These are phyloP conservation scores for Drosophila pachea DNA, from an alignment of 1,140 invertebrate species.

Conservation along the genomic window DNA sequence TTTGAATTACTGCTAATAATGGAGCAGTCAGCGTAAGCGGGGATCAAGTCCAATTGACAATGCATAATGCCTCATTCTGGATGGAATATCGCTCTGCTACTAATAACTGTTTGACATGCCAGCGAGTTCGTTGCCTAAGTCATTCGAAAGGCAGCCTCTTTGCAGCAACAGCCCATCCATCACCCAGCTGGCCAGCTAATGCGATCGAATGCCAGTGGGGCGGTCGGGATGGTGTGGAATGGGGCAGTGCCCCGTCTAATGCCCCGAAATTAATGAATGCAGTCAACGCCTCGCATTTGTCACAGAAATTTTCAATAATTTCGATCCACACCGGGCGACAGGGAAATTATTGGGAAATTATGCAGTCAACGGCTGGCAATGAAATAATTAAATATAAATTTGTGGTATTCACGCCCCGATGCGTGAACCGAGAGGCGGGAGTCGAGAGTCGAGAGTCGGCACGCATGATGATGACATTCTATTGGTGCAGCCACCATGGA, in stretches of 20 bases:
- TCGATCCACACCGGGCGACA: slow-evolving; percentile 36
- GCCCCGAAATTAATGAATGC: slow-evolving; percentile 73
- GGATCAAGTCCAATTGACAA: too few relatives aligned
- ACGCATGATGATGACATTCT: slow-evolving; percentile 37
- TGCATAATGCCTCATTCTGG: too few relatives aligned
- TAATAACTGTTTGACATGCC: background rate
- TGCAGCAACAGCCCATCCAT: slow-evolving; percentile 64
- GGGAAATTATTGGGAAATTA: slow-evolving; percentile 75
- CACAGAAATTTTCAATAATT: slow-evolving; percentile 54
- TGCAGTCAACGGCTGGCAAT: slow-evolving; percentile 54
- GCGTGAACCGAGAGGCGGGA: slow-evolving; percentile 44
- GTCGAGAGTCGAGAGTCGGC: slow-evolving; percentile 14
- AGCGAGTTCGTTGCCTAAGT: slow-evolving; percentile 36
- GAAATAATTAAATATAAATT: slow-evolving; percentile 75
- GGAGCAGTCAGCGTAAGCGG: slow-evolving; percentile 1
- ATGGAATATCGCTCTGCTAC: too few relatives aligned
- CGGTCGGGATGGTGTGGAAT: too few relatives aligned
- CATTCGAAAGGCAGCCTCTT: slow-evolving; percentile 51
- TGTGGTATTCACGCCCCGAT: slow-evolving; percentile 73
- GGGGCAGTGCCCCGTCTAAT: too few relatives aligned
- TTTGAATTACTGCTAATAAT: slow-evolving; percentile 23
- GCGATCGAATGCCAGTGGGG: too few relatives aligned
- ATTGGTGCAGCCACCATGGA: slow-evolving; percentile 15
- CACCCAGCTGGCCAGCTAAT: slow-evolving; percentile 59
- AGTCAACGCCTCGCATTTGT: slow-evolving; percentile 65